phyloP scores from a whole-genome alignment of 1,140 invertebrate species.

The Acyrthosiphon pisum region DNA sequence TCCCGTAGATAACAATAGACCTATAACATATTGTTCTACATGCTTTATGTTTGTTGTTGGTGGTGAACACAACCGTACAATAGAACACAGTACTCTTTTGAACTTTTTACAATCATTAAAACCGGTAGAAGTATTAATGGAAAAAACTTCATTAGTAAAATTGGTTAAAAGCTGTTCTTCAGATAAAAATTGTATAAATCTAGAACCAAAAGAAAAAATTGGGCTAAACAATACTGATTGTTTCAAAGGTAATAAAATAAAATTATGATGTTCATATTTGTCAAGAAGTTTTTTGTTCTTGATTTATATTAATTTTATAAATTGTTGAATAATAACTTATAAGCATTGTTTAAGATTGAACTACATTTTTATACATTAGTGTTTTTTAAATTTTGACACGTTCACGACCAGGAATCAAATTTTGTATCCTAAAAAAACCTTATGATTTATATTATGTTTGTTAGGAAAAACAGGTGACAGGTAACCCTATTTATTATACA shows the following conservation, averaged over 20 bases:
- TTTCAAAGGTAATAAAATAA: background rate
- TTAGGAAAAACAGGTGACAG: no score
- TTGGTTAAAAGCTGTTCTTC: background rate
- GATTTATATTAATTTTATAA: background rate
- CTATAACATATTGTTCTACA: background rate
- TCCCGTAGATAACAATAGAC: background rate
- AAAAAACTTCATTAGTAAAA: background rate
- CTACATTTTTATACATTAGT: background rate
- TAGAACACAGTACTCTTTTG: background rate
- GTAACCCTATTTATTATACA: no score
- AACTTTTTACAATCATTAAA: background rate
- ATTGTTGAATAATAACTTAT: no score
- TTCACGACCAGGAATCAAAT: background rate
- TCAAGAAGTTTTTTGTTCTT: background rate
- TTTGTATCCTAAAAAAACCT: background rate
- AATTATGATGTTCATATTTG: background rate
- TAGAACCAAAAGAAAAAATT: background rate
- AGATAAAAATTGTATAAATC: background rate
- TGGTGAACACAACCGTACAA: background rate
- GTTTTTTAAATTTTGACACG: no score
- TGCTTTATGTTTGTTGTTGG: background rate
- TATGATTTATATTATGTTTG: no score
- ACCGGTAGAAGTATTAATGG: background rate
- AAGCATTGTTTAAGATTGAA: background rate
- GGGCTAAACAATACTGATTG: background rate